Conservation (phyloP, 2,797 vertebrate genomes). For the Stomatorhinus walkeri region DNA sequence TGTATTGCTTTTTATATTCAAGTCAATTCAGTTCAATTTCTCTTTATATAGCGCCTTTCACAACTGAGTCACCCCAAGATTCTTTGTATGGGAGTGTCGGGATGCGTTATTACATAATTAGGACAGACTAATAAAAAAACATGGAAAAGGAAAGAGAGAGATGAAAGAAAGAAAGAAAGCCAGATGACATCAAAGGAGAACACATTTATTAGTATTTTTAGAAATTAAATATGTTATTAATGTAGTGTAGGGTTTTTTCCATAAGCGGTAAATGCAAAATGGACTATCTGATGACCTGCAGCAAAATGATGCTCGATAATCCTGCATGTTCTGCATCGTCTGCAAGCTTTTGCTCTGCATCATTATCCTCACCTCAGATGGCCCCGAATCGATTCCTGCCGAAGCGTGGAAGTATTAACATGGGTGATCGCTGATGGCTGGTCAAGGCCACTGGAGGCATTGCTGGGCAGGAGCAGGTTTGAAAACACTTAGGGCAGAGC, state of each 20-base stretch:
- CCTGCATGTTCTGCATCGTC: not conserved
- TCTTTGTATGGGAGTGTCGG: not conserved
- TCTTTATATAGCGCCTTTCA: not conserved
- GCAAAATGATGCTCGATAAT: not conserved
- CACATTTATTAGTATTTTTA: not conserved
- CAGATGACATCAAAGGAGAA: not conserved
- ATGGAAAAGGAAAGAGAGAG: not conserved
- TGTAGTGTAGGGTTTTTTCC: not conserved
- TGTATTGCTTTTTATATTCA: not conserved
- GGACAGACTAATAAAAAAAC: not conserved
- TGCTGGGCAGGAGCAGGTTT: conserved; percentile 25
- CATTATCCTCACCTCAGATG: not conserved
- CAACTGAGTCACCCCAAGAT: not conserved
- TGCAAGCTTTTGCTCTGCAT: not conserved
- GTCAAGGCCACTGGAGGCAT: conserved; percentile 11
- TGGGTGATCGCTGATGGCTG: not conserved
- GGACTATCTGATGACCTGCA: not conserved
- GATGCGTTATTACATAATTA: not conserved
- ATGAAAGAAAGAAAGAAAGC: not conserved
- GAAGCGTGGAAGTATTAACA: not conserved
- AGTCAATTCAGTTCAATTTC: not conserved
- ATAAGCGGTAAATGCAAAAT: not conserved
- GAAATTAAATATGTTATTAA: not conserved
- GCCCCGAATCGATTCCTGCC: not conserved
- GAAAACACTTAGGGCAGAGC: conserved; percentile 21